Conservation (phyloP, 2,113 vertebrate genomes). For the Microcebus murinus region DNA sequence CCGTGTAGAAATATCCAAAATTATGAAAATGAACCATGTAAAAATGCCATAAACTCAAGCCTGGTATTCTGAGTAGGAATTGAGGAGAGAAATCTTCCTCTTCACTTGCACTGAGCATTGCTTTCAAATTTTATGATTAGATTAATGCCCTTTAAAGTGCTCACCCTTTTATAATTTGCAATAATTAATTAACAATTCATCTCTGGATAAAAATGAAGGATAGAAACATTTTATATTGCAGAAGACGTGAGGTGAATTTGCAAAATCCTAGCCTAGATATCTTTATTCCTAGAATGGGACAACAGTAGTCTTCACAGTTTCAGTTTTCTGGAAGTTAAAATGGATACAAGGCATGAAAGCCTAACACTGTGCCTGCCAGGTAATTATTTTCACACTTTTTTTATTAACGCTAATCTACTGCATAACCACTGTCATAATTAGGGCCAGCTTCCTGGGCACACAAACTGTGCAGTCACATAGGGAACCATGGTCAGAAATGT, state of each 20-base stretch:
- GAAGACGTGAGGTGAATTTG: neutral
- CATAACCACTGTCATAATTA: neutral
- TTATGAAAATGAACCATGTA: neutral
- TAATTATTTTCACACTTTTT: neutral
- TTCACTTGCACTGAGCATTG: neutral
- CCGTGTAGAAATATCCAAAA: neutral
- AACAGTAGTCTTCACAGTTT: neutral
- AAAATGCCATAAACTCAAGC: neutral
- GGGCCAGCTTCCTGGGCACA: neutral
- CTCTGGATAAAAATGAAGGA: neutral
- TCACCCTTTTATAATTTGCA: neutral
- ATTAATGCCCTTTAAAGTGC: neutral
- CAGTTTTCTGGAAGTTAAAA: neutral
- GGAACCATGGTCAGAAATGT: neutral
- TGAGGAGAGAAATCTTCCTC: neutral
- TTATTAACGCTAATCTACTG: neutral
- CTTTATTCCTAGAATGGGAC: neutral
- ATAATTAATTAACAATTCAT: neutral
- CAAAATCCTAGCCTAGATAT: neutral
- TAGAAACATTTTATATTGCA: neutral
- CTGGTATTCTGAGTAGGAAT: neutral
- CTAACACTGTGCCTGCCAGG: neutral
- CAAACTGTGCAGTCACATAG: neutral
- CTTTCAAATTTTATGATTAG: neutral
- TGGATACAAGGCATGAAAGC: neutral